Conservation (phyloP, 1,140 invertebrate species). For the Phymastichus coffea region DNA sequence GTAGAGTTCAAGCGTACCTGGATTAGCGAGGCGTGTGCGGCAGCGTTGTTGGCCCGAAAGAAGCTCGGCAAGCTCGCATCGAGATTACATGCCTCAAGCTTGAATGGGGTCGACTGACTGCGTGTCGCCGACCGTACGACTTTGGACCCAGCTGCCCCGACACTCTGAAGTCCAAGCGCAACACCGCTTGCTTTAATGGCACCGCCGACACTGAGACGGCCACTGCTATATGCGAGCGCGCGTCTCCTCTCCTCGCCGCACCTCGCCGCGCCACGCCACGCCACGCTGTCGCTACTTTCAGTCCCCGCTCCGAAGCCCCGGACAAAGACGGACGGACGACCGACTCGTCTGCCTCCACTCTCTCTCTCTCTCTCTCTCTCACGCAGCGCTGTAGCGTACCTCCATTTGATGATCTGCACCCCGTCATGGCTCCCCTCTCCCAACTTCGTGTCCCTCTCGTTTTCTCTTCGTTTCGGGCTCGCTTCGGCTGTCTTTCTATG, state of each 20-base stretch:
- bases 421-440: not conserved
- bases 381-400: not conserved
- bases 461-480: slow-evolving; percentile 1
- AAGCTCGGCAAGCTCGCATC: slow-evolving; percentile 34
- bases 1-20: not conserved
- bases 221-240: no score
- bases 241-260: no score
- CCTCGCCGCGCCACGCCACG: no score
- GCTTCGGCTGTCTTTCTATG: not conserved
- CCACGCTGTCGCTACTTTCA: no score
- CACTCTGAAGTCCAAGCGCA: slow-evolving; percentile 48
- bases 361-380: slow-evolving; percentile 9
- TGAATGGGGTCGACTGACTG: slow-evolving; percentile 28
- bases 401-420: no score
- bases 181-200: slow-evolving; percentile 35
- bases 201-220: slow-evolving; percentile 21
- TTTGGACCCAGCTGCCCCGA: slow-evolving; percentile 53
- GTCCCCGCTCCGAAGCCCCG: no score
- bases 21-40: slow-evolving; percentile 25
- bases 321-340: not conserved
- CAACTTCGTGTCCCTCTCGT: not conserved
- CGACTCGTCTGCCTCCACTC: not conserved
- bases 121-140: no score
- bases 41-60: slow-evolving; percentile 33
- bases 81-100: slow-evolving; percentile 52